Base-by-base conservation (phyloP, 2,113 vertebrate genomes). In the Seriola aureovittata region DNA sequence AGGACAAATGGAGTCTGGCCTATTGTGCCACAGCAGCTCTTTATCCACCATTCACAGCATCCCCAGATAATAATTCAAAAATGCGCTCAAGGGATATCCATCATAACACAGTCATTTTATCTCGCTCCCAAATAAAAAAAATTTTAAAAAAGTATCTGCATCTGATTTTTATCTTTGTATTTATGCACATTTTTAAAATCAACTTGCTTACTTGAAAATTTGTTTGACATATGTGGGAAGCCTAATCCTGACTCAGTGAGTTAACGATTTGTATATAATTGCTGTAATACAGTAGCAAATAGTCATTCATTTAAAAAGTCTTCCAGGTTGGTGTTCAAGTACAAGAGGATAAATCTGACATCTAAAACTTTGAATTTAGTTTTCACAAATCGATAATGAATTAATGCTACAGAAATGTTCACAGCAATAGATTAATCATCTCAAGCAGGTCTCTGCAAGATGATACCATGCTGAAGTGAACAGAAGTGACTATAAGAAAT, bases 1-100 rank as follows among this genome's bases (percentile, higher is more conserved):
- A 71, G 75, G 69, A 72, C 58, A 79, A 89, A 90, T 85, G 69
- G 70, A 73, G 42, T 79, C 86, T 71, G 74, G 48, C 40, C 44
- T 63, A 72, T 55, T 44, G 58, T 84, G 68, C 63, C 63, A 21
- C 40, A 67, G 50, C 70, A 82, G 50, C 36, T 70, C 63, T 63
- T 74, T 81, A 81, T 65, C 17, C 4, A 55, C 21, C 8, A 19
- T 58, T 13, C 19, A 52, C 59, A 60, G 46, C 19, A 38, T 71
- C 29, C 8, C 5, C 29, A 32, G 58, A 65, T n/a, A 44, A 75
- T 64, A 9, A 75, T 71, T 55, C 25, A 66, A 42, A 71, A 44
- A 32, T 46, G 17, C 25, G 16, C 62, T 36, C 14, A 65, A 64
- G 21, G 14, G 64, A 12, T 57, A 52, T 62, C 67, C 9, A 40